Base-by-base conservation (phyloP, 2,797 vertebrate species). In the Simalia tracyae region DNA sequence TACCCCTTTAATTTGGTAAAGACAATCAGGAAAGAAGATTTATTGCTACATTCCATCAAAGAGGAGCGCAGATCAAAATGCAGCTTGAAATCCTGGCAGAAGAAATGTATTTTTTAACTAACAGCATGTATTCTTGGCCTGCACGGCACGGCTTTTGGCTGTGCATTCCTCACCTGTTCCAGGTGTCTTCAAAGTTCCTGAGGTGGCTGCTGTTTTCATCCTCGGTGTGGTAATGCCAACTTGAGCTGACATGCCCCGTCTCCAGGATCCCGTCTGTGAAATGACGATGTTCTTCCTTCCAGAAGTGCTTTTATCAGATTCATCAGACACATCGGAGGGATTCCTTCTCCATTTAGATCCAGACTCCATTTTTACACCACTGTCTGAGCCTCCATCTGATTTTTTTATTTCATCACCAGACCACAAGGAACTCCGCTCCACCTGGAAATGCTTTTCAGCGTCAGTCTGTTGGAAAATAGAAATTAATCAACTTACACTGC, bases 191-290 rank as follows among this genome's bases (percentile, higher is more conserved):
- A 98, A 96, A 0, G 97, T 86, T 42, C 97, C 96, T 28, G 97
- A 97, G 0, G 98, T 95, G 90, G 98, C 96, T 6, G 98, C 95
- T 89, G 98, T 97, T 97, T 99, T 99, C 0, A 98, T 98, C 92
- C 99, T 97, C 0, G 99, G 99, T 72, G 98, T 93, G 2, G 99
- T 99, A 96, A 99, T 98, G 96, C 99, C 99, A 96, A 99, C 98
- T 97, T 99, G 99, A 60, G 99, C 97, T 0, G 98, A 99, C 99
- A 99, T 99, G 96, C 99, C 99, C 87, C 98, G 97, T 95, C 99
- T 98, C 99, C 99, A 99, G 2, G 99, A 99, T 92, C 99, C 99
- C 0, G 99, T 99, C 97, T 99, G 98, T 0, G 98, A 98, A 97
- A 98, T 97, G 14, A 98, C 98, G 0, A 98, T 94, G 86, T 97